Base-by-base conservation (phyloP, 2,113 vertebrate genomes). In the Misgurnus anguillicaudatus region DNA sequence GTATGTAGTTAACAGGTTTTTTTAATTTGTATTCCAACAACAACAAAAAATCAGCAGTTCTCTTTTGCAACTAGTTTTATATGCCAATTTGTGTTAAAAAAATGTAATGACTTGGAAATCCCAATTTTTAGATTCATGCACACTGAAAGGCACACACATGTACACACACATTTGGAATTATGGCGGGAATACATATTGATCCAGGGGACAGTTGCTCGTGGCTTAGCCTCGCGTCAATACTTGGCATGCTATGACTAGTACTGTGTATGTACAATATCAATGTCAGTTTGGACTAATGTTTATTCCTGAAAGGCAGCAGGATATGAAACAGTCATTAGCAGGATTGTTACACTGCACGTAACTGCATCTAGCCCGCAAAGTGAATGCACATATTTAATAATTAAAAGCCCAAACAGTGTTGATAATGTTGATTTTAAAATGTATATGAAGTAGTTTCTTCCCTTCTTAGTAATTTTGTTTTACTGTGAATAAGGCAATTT, bases 241-340 rank as follows among this genome's bases (percentile, higher is more conserved):
- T 62, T 78, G 71, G 71, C 70, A 48, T 80, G 67, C 47, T 38
- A 42, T 62, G 65, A 73, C 19, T 47, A 77, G 65, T 58, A 72
- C 42, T 8, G 67, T 48, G 14, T 77, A 64, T 78, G 82, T 63
- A 65, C 57, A n/a, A 45, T 82, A 69, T 66, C 19, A 61, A 41
- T 77, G 79, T 84, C 77, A 45, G 72, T 36, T 78, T 75, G 67
- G 60, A 72, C 75, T 78, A 73, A 58, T 77, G 82, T 80, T 80
- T 82, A 75, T 76, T 78, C n/a, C 48, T 73, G 47, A 74, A 69
- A 72, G 19, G 39, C 61, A 68, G 47, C 39, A 57, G 62, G 41
- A 47, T 80, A 51, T 51, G 57, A 75, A 55, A 36, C 51, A 17
- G 57, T 58, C 79, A 81, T 75, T 78, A 81, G 38, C 9, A 17